phyloP scores from a whole-genome alignment of 2,113 vertebrate species.

The Cryptotis parvus region DNA sequence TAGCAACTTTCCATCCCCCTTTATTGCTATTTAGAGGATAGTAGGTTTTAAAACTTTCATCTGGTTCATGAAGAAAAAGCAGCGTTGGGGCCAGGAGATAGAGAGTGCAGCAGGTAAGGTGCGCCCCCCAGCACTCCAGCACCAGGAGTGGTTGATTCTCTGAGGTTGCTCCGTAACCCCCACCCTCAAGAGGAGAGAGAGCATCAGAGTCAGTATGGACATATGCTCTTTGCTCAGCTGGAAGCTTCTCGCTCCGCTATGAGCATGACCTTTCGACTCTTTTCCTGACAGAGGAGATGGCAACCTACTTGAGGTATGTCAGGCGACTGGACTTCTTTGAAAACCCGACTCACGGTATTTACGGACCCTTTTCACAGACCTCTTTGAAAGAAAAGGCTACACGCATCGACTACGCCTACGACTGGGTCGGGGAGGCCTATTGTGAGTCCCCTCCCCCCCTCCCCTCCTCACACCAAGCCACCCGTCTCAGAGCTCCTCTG shows the following conservation, averaged over 20 bases:
- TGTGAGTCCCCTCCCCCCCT: slow-evolving; percentile 89
- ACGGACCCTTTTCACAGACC: slow-evolving; percentile 96
- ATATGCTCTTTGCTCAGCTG: neutral
- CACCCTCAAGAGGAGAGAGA: neutral
- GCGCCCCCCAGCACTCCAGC: too few species aligned
- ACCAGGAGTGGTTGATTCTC: too few species aligned
- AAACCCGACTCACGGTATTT: slow-evolving; percentile 98
- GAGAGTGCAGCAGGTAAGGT: too few species aligned
- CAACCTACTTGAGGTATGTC: slow-evolving; percentile 98
- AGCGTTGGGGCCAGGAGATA: too few species aligned
- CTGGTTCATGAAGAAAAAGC: slow-evolving; percentile 11
- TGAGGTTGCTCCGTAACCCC: too few species aligned
- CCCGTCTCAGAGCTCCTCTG: neutral
- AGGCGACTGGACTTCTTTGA: slow-evolving; percentile 98
- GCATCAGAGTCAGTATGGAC: neutral
- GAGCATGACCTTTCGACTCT: slow-evolving; percentile 54
- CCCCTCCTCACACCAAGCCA: neutral
- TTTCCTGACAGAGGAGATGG: slow-evolving; percentile 95
- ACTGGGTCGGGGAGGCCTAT: slow-evolving; percentile 99
- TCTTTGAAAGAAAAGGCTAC: slow-evolving; percentile 98
- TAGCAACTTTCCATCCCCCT: slow-evolving; percentile 40
- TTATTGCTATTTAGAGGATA: slow-evolving; percentile 34
- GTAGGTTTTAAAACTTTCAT: slow-evolving; percentile 39
- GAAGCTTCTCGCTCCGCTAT: neutral
- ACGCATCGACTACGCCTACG: slow-evolving; percentile 98